Base-by-base conservation (phyloP, 1,140 invertebrate genomes). In the Drosophila kurseongensis region DNA sequence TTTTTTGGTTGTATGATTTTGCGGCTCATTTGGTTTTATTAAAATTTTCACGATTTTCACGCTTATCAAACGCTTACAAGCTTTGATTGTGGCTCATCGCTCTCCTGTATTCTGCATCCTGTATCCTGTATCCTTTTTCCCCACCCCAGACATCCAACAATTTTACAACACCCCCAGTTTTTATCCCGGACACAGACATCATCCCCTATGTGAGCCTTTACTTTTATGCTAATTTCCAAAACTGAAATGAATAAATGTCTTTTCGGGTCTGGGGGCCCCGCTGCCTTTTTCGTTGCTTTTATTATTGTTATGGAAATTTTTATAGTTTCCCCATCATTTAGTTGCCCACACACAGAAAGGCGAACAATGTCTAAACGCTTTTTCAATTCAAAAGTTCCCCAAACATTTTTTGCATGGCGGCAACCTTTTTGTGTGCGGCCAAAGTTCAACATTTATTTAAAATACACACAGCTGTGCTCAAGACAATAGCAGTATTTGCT, bases 251-350 rank as follows among this genome's bases (percentile, higher is more conserved):
- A 89, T 88, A 89, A 88, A 88, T 88, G 83, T 88, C 67, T 69
- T 82, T 72, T 66, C 71, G 59, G 71, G 61, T 67, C 68, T 44
- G 48, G 61, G 40, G 38, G 48, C 66, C n/a, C 35, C 14, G 55
- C 41, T 58, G 63, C 71, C 76, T 69, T 65, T 77, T 81, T 76
- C 62, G 57, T 52, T 75, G 81, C 82, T 61, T 84, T 89, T 89
- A 80, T 89, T 89, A 89, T 89, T 89, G 85, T 89, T 89, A 89
- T 89, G 84, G 82, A 89, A 89, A 89, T 89, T 89, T 89, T 89
- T 89, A 89, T 89, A 89, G 84, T 89, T 89, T 89, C 84, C 84
- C 84, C 84, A 89, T 89, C 84, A 89, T 89, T 89, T 89, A 89
- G 80, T 83, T 58, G 62, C 66, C 41, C 56, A 47, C 63, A 67